Percentiles rank a stretch among this genome's conserved stretches.
These are phyloP conservation scores for Coelogynopora nodosa DNA, from an alignment of 2,888 invertebrate species.

Conservation along the genomic window DNA sequence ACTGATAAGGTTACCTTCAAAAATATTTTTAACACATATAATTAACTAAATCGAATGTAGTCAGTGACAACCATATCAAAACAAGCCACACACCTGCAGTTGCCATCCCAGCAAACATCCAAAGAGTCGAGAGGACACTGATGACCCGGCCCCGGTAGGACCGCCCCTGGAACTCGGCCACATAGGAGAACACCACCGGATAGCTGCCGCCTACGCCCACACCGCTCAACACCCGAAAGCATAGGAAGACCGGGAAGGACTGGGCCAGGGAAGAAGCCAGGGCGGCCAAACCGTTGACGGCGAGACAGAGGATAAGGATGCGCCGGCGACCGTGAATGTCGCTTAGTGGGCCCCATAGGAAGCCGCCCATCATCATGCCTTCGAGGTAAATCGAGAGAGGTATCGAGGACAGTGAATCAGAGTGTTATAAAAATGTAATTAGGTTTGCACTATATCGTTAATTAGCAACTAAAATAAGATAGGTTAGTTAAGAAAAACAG, in stretches of 20 bases:
- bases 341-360: conserved; percentile 84
- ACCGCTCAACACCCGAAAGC: conserved; percentile 84
- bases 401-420: no score
- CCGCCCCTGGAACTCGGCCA: conserved; percentile 88
- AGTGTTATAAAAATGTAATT: no score
- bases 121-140: conserved; percentile 87
- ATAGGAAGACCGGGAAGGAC: conserved; percentile 79
- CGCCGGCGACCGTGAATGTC: conserved; percentile 81
- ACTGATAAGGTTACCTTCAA: no score
- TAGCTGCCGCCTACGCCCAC: conserved; percentile 84
- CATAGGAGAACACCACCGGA: conserved; percentile 90
- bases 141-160: conserved; percentile 83
- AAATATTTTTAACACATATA: no score
- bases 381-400: no score
- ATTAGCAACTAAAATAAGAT: no score
- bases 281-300: conserved; percentile 83
- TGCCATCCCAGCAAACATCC: conserved; percentile 86
- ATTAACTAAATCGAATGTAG: no score
- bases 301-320: conserved; percentile 80
- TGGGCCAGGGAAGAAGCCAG: conserved; percentile 85
- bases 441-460: no score
- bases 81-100: conserved; percentile 69
- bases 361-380: conserved; percentile 90
- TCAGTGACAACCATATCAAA: neutral
- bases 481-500: no score